Conservation (phyloP, 2,797 vertebrate species). For the Salmo trutta region DNA sequence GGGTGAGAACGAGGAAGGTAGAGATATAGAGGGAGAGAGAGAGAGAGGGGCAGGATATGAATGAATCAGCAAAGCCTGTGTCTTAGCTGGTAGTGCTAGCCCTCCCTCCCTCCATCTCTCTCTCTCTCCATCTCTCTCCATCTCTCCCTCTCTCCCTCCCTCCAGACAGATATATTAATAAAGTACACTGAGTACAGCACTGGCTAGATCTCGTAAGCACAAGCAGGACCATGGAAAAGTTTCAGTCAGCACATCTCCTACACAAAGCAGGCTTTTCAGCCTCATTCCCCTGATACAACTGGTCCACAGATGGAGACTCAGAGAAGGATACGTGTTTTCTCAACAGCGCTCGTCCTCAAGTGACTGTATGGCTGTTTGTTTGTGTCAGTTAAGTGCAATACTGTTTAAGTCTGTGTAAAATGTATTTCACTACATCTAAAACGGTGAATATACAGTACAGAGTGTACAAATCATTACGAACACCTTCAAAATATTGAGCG, state of each 20-base stretch:
- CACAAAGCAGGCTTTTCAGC: not conserved
- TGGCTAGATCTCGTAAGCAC: not conserved
- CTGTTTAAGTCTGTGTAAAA: not conserved
- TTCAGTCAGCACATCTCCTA: not conserved
- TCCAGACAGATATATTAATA: not conserved
- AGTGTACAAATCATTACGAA: too few relatives aligned
- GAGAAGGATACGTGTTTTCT: not conserved
- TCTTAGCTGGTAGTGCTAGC: not conserved
- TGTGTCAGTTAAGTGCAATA: not conserved
- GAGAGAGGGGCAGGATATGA: not conserved
- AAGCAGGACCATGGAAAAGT: not conserved
- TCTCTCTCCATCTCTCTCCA: too few relatives aligned
- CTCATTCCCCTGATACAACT: not conserved
- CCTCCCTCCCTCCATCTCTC: not conserved
- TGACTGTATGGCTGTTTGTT: not conserved
- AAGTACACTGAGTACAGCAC: not conserved
- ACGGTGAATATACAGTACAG: too few relatives aligned
- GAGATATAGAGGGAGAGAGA: constrained; percentile 1
- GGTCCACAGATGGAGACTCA: not conserved
- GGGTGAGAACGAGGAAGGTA: not conserved
- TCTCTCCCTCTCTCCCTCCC: not conserved
- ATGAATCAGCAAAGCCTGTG: not conserved
- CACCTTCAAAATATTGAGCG: too few relatives aligned
- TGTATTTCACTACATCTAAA: too few relatives aligned
- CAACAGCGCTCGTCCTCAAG: not conserved